These are phyloP conservation scores for Nannobrachium achirus DNA, from an alignment of 2,113 vertebrate genomes.

Conservation along the genomic window DNA sequence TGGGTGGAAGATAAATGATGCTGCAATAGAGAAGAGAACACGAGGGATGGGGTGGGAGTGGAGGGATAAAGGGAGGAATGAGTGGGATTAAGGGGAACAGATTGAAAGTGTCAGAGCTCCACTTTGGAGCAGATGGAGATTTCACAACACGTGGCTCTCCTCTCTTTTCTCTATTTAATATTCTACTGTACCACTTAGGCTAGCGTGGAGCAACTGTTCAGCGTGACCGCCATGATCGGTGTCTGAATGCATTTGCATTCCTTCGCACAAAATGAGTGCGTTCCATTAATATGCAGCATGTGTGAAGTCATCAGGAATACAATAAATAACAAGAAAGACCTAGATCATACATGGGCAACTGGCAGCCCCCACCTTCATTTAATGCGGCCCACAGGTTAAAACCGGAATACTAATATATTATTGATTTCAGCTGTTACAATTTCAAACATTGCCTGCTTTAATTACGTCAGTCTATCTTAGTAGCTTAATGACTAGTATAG, in stretches of 20 bases:
- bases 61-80: constrained; percentile 39
- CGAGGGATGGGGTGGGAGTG: constrained; percentile 19
- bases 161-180: constrained; percentile 65
- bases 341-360: too few relatives aligned
- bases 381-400: too few relatives aligned
- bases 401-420: too few relatives aligned
- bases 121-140: constrained; percentile 73
- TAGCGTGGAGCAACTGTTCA: too few relatives aligned
- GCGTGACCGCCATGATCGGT: constrained; percentile 43
- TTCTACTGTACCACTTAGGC: constrained; percentile 58
- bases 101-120: constrained; percentile 71
- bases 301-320: background rate
- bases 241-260: constrained; percentile 54
- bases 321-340: too few relatives aligned
- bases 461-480: too few relatives aligned
- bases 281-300: constrained; percentile 50
- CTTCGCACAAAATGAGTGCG: constrained; percentile 42
- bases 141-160: constrained; percentile 68
- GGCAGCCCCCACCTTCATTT: too few relatives aligned
- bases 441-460: too few relatives aligned
- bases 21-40: constrained; percentile 48
- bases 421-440: too few relatives aligned
- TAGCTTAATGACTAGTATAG: too few relatives aligned
- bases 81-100: constrained; percentile 54
- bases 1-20: constrained; percentile 49